Evolutionary conservation across 2,888 invertebrate genomes (phyloP), one percentile per base, ranked within the genome.

Genomic region (Scrobipalpa atriplicella): DNA sequence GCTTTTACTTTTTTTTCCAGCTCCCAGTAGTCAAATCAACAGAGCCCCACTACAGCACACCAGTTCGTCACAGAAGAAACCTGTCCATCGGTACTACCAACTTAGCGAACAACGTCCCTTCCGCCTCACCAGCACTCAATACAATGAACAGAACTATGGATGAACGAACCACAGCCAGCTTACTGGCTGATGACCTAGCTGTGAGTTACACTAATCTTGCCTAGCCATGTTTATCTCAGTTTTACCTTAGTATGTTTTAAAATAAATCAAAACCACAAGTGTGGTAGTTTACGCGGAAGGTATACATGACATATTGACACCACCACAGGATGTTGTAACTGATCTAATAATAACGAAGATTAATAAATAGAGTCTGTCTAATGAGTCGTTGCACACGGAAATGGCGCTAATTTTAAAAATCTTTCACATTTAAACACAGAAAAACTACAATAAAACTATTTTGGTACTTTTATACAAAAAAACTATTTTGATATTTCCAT

Each of bases 151-250:
- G 94, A 62, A 94, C 94, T 16, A 94, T 94, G 83, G 94, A 94
- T 70, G 94, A 94, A 74, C 83, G 93, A 74, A 93, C 94, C 52
- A 88, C 94, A 1, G 92, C 93, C 58, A 94, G 93, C 65, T 81
- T 95, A 61, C 83, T 95, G 66, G 94, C 94, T 67, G 95, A 95
- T 73, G 95, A 95, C 79, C 87, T 95, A 68, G 93, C 93, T 69
- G 93, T 93, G 75, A 86, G 87, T 69, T 62, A 63, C 5, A 29
- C 29, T 5, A 29, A 29, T 29, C 29, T 29, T 29, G 29, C 29
- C 29, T 29, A 29, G 5, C 5, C 29, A 29, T 29, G 29, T 29
- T 29, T 29, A 29, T 29, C 29, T 29, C 29, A 29, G 29, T 29
- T 3, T 29, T 3, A 29, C 2, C 29, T 29, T 29, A 19, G 5